Percentiles rank a stretch among this genome's conserved stretches.
These are phyloP conservation scores for Schizotus pectinicornis DNA, from an alignment of 2,888 invertebrate species.

Conservation along the genomic window DNA sequence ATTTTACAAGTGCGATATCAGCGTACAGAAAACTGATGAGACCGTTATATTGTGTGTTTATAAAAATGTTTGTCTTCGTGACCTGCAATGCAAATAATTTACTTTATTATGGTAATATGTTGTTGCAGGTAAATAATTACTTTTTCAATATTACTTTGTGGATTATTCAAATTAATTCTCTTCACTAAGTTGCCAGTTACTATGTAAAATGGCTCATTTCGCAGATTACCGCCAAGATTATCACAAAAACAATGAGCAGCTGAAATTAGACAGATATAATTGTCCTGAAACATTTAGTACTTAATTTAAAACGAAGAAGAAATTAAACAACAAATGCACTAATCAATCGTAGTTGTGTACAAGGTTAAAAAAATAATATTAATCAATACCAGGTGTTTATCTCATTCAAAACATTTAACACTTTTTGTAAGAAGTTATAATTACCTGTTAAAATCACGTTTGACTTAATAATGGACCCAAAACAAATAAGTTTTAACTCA, in stretches of 20 bases:
- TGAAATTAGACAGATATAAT: too few relatives aligned
- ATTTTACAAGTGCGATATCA: constrained; percentile 16
- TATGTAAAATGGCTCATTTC: constrained; percentile 12
- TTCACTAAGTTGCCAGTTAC: constrained; percentile 1
- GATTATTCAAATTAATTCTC: background rate
- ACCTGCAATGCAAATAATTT: constrained; percentile 5
- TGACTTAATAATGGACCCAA: constrained; percentile 15
- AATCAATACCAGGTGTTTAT: too few relatives aligned
- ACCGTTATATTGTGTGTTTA: constrained; percentile 13
- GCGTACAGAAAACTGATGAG: background rate
- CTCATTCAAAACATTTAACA: too few relatives aligned
- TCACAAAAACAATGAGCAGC: constrained; percentile 24
- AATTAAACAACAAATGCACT: background rate
- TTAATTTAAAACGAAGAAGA: background rate
- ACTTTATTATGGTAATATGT: too few relatives aligned
- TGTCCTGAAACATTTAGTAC: too few relatives aligned
- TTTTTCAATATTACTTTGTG: constrained; percentile 1
- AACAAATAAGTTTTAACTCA: constrained; percentile 15
- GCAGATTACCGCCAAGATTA: constrained; percentile 4
- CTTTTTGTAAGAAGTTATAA: background rate
- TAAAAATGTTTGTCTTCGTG: background rate
- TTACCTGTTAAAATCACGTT: constrained; percentile 17
- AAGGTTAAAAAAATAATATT: too few relatives aligned
- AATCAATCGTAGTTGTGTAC: too few relatives aligned
- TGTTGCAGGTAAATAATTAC: background rate